Base-by-base conservation (phyloP, 2,113 vertebrate species). In the Arenaria interpres region DNA sequence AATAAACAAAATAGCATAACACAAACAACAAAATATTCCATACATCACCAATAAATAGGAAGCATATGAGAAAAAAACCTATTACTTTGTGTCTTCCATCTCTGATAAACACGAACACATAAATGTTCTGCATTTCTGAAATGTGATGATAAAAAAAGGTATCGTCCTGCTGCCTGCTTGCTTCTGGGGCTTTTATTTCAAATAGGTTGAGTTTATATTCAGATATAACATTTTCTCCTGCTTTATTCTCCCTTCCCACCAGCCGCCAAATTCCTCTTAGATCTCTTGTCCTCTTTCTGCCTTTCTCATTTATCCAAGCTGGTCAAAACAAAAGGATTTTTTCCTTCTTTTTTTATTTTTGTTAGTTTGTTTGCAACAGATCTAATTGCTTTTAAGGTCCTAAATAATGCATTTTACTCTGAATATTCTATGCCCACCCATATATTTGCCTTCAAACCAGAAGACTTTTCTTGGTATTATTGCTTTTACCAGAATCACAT, bases 81-180 rank as follows among this genome's bases (percentile, higher is more conserved):
- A 93, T 89, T 89, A 78, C 66, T 93, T 90, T 78, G 54, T 84
- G 60, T 78, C 76, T 95, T 86, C 90, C 27, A 82, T 59, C 57
- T 72, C 59, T 81, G 83, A 93, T 72, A 94, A 95, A 94, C 51
- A 90, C 2, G 51, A 95, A 89, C 39, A 37, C 24, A 20, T 59
- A 93, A 92, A 88, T 25, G 76, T 60, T 86, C 51, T 86, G 81
- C 79, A 64, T 86, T 93, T 93, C 93, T 90, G 80, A 94, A 97
- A 89, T 53, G 66, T 7, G 48, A 90, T 45, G 66, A 86, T 88
- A 46, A 92, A 92, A 92, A 96, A 78, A 88, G 72, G 68, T 77
- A 90, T 78, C 24, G 5, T 78, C 56, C 80, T 64, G 39, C 62
- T 74, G 66, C 63, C 69, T 84, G 20, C 57, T 33, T 64, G 51